Evolutionary conservation across 1,140 invertebrate species (phyloP).

Genomic region (Drosophila simulans): DNA sequence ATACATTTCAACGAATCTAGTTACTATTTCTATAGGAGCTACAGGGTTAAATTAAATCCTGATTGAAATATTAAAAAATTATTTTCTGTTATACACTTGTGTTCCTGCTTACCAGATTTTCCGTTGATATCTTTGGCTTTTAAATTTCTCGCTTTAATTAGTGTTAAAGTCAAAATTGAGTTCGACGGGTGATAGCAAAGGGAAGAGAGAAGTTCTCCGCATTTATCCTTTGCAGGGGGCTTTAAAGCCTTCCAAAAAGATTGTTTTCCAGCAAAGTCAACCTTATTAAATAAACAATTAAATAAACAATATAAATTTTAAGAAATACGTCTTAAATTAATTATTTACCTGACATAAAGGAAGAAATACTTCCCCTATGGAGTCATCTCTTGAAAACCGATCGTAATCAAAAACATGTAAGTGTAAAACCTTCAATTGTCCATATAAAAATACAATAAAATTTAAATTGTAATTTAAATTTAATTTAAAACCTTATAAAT

Average conservation of each 20-base stretch:
- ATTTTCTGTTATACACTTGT: no score
- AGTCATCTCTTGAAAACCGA: conserved; percentile 97
- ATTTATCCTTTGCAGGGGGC: conserved; percentile 95
- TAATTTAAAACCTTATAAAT: neutral
- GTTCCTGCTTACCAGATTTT: conserved; percentile 91
- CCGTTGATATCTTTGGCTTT: conserved; percentile 98
- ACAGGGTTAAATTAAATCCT: no score
- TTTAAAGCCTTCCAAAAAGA: conserved; percentile 97
- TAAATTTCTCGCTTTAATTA: conserved; percentile 95
- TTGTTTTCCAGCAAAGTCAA: conserved; percentile 95
- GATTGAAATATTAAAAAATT: no score
- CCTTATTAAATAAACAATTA: conserved; percentile 86
- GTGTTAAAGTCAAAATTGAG: conserved; percentile 93
- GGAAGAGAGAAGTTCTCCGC: conserved; percentile 95
- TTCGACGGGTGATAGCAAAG: conserved; percentile 97
- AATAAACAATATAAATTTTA: conserved; percentile 19
- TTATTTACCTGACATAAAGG: conserved; percentile 93
- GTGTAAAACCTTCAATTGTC: conserved; percentile 91
- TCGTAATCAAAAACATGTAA: conserved; percentile 98
- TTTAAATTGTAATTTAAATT: neutral
- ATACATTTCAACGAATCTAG: no score
- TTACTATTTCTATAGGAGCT: no score
- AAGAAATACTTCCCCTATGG: conserved; percentile 97
- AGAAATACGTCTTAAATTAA: neutral
- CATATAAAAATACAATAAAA: neutral